Percentiles rank a stretch among this genome's conserved stretches.
Evolutionary conservation across 2,113 vertebrate genomes (phyloP).

Genomic region (Porphyrio hochstetteri): DNA sequence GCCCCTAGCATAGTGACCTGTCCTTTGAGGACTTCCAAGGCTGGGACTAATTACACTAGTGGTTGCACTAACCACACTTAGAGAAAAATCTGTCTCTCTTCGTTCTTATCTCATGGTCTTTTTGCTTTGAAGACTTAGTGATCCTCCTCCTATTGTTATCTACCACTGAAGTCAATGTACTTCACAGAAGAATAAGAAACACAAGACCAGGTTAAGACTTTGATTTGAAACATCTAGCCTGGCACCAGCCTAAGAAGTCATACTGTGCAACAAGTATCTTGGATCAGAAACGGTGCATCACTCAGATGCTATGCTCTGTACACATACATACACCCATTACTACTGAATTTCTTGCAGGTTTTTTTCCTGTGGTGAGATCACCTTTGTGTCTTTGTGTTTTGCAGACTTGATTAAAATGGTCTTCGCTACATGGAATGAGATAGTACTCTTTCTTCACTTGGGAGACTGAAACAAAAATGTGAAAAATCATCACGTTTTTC

Average conservation of each 20-base stretch:
- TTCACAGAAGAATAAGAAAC: neutral
- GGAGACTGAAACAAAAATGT: neutral
- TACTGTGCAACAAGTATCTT: neutral
- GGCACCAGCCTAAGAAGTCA: neutral
- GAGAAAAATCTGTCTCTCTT: neutral
- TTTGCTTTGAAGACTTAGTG: neutral
- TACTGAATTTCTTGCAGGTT: neutral
- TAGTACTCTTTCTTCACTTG: neutral
- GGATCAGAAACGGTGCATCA: neutral
- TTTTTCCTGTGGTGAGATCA: neutral
- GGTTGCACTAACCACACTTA: neutral
- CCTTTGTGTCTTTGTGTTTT: neutral
- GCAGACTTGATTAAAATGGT: neutral
- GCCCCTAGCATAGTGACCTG: neutral
- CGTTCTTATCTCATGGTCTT: neutral
- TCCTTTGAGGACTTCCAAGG: neutral
- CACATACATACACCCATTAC: neutral
- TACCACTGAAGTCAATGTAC: neutral
- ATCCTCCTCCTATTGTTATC: neutral
- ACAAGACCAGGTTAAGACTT: neutral
- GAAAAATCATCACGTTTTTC: neutral
- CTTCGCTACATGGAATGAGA: neutral
- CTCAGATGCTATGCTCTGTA: neutral
- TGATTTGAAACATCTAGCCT: neutral
- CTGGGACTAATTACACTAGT: neutral